Conservation (phyloP, 2,888 invertebrate genomes). For the Sphinx pinastri region DNA sequence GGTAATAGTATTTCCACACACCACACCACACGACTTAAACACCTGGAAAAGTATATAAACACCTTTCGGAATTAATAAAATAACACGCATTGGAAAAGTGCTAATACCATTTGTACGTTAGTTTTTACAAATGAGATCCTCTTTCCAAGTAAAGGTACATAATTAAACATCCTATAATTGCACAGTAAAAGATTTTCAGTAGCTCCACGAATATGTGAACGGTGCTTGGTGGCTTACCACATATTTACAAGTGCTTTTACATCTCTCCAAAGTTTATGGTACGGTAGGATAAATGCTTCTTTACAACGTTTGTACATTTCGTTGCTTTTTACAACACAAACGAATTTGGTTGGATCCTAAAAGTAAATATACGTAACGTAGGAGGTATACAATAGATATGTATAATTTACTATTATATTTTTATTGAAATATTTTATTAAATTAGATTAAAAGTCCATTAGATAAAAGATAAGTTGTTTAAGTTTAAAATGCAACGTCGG, state of each 20-base stretch:
- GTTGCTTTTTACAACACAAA: conserved; percentile 17
- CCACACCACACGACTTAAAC: too few relatives aligned
- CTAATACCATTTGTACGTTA: neutral
- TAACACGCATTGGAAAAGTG: too few relatives aligned
- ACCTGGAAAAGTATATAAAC: too few relatives aligned
- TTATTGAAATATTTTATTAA: neutral
- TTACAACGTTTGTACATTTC: conserved; percentile 14
- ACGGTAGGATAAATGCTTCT: conserved; percentile 22
- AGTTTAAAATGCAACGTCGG: neutral
- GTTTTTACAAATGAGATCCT: neutral
- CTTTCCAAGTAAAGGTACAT: neutral
- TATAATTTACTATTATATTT: too few relatives aligned
- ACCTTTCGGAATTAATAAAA: too few relatives aligned
- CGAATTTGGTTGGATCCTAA: neutral
- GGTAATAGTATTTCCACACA: too few relatives aligned
- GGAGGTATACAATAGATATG: too few relatives aligned
- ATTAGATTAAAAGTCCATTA: neutral
- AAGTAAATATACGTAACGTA: neutral
- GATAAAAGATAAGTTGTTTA: neutral
- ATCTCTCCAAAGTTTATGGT: conserved; percentile 19
- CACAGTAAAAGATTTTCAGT: conserved; percentile 19
- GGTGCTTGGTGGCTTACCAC: conserved; percentile 21
- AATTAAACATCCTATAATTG: conserved; percentile 20
- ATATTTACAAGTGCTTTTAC: conserved; percentile 25
- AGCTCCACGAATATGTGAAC: conserved; percentile 17